phyloP scores from a whole-genome alignment of 2,113 vertebrate species.

The Corvus hawaiiensis region DNA sequence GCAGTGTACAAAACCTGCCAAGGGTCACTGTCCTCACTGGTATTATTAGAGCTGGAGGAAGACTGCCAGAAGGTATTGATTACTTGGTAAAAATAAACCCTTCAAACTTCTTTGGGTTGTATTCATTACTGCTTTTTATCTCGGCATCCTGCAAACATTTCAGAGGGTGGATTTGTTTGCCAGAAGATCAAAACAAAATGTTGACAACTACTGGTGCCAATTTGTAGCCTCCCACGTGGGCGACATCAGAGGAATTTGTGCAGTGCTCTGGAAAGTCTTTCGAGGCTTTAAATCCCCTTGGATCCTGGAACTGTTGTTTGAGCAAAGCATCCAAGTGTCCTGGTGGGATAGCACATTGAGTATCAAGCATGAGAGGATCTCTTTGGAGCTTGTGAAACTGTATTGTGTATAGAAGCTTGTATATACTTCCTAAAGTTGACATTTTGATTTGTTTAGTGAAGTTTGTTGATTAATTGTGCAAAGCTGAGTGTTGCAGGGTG shows the following conservation, averaged over 20 bases:
- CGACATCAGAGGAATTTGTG: neutral
- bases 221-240: constrained; percentile 1
- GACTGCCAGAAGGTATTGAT: constrained; percentile 37
- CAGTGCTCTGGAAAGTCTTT: neutral
- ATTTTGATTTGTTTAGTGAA: neutral
- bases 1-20: neutral
- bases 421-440: neutral
- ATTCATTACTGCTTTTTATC: neutral
- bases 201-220: constrained; percentile 23
- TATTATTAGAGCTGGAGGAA: constrained; percentile 13
- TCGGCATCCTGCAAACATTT: constrained; percentile 2
- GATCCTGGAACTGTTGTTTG: neutral
- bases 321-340: neutral
- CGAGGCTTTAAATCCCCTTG: neutral
- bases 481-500: neutral
- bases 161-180: constrained; percentile 56
- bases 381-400: neutral
- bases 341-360: neutral
- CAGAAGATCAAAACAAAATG: constrained; percentile 31
- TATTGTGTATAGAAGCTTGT: neutral
- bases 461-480: neutral
- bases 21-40: neutral
- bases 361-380: neutral
- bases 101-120: neutral
- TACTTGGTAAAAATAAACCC: constrained; percentile 42